Evolutionary conservation across 2,888 invertebrate genomes (phyloP).

Genomic region (Stenodera caucasica): DNA sequence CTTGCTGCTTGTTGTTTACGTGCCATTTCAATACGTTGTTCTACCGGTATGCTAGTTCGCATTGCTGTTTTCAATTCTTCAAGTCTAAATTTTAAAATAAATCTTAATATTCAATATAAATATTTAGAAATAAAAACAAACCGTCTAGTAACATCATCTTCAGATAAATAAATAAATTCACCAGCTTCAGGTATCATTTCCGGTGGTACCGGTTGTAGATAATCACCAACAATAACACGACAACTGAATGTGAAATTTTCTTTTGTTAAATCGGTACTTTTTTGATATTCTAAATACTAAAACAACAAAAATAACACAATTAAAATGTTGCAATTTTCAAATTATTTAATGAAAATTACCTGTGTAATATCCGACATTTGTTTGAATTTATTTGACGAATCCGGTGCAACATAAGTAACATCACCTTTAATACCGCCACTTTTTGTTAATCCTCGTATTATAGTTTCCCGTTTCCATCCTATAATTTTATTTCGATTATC

Average conservation of each 20-base stretch:
- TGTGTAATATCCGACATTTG: constrained; percentile 67
- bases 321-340: neutral
- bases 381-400: constrained; percentile 62
- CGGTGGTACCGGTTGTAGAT: constrained; percentile 75
- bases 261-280: constrained; percentile 67
- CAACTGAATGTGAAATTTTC: constrained; percentile 94
- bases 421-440: constrained; percentile 91
- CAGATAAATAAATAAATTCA: constrained; percentile 76
- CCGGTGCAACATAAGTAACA: constrained; percentile 82
- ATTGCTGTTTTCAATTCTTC: constrained; percentile 70
- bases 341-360: constrained; percentile 53
- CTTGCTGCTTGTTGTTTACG: constrained; percentile 71
- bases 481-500: neutral
- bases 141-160: constrained; percentile 80
- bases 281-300: constrained; percentile 71
- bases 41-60: constrained; percentile 67
- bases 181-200: constrained; percentile 65
- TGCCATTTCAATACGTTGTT: constrained; percentile 76
- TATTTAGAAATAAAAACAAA: constrained; percentile 42
- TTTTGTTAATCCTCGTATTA: constrained; percentile 83
- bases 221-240: constrained; percentile 86
- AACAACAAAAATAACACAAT: constrained; percentile 34
- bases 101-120: neutral
- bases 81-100: constrained; percentile 54
- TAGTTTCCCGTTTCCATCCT: constrained; percentile 93